Conservation (phyloP, 2,797 vertebrate species). For the Myiotriccus ornatus region DNA sequence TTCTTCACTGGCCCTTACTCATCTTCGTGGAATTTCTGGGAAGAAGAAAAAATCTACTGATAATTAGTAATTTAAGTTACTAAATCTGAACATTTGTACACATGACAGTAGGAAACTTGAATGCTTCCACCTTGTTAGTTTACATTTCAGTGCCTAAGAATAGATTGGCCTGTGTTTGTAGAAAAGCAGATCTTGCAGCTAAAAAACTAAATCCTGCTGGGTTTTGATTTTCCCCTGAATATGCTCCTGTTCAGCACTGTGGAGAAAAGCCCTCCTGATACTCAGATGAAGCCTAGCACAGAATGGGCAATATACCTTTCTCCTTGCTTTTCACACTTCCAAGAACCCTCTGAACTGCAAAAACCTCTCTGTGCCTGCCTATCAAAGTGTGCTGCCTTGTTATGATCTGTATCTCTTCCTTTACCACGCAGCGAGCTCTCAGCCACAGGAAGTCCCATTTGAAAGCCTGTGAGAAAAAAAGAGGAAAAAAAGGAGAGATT, state of each 20-base stretch:
- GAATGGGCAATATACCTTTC: background rate
- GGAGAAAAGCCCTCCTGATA: background rate
- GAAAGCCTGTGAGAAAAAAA: background rate
- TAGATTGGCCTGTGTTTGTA: background rate
- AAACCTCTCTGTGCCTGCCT: background rate
- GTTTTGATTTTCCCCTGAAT: background rate
- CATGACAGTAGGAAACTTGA: background rate
- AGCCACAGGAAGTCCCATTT: background rate
- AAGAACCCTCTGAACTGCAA: background rate
- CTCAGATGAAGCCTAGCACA: background rate
- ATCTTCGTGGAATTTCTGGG: background rate
- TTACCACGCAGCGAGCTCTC: constrained; percentile 10
- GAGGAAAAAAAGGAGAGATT: background rate
- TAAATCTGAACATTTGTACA: background rate
- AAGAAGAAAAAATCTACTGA: background rate
- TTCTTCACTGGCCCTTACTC: background rate
- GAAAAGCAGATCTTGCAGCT: background rate
- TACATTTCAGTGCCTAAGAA: background rate
- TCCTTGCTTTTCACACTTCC: background rate
- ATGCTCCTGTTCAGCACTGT: background rate
- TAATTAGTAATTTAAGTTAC: background rate
- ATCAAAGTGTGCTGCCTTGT: background rate
- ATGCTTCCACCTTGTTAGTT: background rate
- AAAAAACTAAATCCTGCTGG: background rate
- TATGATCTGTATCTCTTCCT: background rate